Conservation (phyloP, 2,797 vertebrate species). For the Spizella passerina region DNA sequence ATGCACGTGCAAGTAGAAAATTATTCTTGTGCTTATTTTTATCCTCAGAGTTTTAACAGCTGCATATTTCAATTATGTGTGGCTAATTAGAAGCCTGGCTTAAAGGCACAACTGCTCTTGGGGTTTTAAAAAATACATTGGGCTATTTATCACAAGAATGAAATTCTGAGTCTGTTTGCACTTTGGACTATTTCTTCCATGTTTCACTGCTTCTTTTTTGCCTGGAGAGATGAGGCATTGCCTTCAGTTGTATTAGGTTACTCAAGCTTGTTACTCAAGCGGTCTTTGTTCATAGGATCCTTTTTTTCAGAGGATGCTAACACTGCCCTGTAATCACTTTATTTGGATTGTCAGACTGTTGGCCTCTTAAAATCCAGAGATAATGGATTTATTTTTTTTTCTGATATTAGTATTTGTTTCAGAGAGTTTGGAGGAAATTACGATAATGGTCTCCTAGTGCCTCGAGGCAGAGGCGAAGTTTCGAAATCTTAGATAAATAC, state of each 20-base stretch:
- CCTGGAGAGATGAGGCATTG: not conserved
- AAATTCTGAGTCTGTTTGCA: not conserved
- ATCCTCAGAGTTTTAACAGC: slow-evolving; percentile 22
- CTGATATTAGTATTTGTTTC: not conserved
- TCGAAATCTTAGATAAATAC: not conserved
- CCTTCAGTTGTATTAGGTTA: not conserved
- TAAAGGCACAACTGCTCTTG: not conserved
- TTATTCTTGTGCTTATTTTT: slow-evolving; percentile 40
- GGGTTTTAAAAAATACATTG: not conserved
- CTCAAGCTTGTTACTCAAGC: not conserved
- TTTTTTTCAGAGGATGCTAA: not conserved
- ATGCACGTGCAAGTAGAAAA: slow-evolving; percentile 23
- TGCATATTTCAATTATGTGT: slow-evolving; percentile 3
- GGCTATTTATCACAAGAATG: not conserved
- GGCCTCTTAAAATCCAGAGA: not conserved
- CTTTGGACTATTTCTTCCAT: not conserved
- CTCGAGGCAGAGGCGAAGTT: not conserved
- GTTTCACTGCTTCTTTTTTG: not conserved
- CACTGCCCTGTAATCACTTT: not conserved
- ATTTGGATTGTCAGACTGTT: not conserved
- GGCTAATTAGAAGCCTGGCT: slow-evolving; percentile 26
- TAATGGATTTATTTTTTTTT: not conserved
- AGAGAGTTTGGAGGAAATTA: not conserved
- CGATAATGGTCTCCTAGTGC: not conserved
- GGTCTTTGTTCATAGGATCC: not conserved